Evolutionary conservation across 2,797 vertebrate species (phyloP), one percentile per base, ranked within the genome.

Genomic region (Cyprinodon diabolis): DNA sequence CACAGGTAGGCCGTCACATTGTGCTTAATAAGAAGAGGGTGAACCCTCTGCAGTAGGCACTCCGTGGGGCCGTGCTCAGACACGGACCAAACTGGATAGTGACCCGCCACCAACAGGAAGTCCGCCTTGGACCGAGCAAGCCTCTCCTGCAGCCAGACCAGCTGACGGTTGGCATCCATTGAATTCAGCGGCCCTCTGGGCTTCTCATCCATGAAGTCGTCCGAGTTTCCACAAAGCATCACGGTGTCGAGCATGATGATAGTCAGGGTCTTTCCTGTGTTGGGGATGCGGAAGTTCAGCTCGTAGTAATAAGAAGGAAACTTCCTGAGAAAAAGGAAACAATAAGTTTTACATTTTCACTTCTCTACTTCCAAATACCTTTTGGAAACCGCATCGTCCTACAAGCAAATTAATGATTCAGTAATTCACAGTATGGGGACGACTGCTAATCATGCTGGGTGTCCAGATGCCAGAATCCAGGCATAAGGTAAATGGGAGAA

Each of bases 51-150:
- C 67, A 96, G 75, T 15, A 99, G 94, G 71, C 97, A 99, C 23
- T 87, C 78, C 0, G 97, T 98, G 75, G 97, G 97, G 1, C 97
- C 97, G 0, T 99, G 97, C 77, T 97, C 95, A 0, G 96, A 97
- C 70, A 98, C 95, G 0, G 97, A 99, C 97, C 97, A 99, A 74
- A 99, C 94, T 0, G 97, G 97, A 85, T 98, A 98, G 90, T 99
- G 97, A 0, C 97, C 97, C 0, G 96, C 97, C 84, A 98, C 95
- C 87, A 99, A 81, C 77, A 99, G 87, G 49, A 96, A 99, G 86
- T 98, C 96, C 0, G 96, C 95, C 47, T 90, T 95, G 7, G 96
- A 95, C 0, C 35, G 85, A 0, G 92, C 93, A 92, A 99, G 86
- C 58, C 96, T 92, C 11, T 95, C 86, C 90, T 91, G 91, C 78